phyloP scores from a whole-genome alignment of 2,797 vertebrate species.

The Channa striata region DNA sequence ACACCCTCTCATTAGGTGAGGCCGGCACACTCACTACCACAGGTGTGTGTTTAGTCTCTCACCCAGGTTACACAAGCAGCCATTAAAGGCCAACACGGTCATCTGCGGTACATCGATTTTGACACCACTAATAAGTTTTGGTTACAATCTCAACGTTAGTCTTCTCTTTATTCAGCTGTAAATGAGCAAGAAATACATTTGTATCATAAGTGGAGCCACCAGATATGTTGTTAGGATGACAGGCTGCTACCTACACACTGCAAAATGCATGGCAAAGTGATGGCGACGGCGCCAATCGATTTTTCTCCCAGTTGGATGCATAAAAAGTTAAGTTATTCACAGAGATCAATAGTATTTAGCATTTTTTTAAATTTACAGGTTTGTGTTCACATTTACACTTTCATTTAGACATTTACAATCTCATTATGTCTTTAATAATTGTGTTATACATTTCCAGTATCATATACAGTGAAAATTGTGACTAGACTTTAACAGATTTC shows the following conservation, averaged over 20 bases:
- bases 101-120: background rate
- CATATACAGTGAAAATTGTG: too few relatives aligned
- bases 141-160: background rate
- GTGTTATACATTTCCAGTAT: too few relatives aligned
- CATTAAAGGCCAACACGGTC: background rate
- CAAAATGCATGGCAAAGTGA: background rate
- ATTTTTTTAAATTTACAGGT: too few relatives aligned
- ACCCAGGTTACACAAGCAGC: background rate
- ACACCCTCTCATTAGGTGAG: background rate
- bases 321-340: too few relatives aligned
- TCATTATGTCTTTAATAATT: too few relatives aligned
- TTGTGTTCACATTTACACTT: too few relatives aligned
- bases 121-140: background rate
- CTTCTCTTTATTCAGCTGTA: background rate
- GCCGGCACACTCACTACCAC: background rate
- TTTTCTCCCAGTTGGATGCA: too few relatives aligned
- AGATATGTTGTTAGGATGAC: background rate
- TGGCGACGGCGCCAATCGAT: too few relatives aligned
- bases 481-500: too few relatives aligned
- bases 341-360: too few relatives aligned
- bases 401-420: too few relatives aligned
- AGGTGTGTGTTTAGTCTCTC: background rate
- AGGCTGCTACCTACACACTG: background rate
- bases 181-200: background rate
- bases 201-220: background rate